phyloP scores from a whole-genome alignment of 2,113 vertebrate genomes.

The Alouatta palliata region DNA sequence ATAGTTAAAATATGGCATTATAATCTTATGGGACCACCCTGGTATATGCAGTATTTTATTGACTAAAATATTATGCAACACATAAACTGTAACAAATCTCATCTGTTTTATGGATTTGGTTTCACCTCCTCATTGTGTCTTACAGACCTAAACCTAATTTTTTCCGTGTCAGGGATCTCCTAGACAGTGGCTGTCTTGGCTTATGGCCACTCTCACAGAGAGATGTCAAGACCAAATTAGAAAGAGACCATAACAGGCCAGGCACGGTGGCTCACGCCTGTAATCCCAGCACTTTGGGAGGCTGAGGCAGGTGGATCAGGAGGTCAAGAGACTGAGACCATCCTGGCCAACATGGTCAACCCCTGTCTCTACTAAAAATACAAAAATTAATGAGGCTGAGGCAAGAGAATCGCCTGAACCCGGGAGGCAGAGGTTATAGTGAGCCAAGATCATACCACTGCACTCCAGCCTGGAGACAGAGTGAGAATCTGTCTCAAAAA shows the following conservation, averaged over 20 bases:
- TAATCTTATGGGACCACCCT: background rate
- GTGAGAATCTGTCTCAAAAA: no score
- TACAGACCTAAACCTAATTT: background rate
- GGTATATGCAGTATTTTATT: background rate
- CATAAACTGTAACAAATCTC: background rate
- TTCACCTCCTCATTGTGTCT: background rate
- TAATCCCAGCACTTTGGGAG: no score
- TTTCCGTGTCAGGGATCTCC: background rate
- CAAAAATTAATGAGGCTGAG: no score
- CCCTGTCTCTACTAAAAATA: no score
- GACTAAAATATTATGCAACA: background rate
- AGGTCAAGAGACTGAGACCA: no score
- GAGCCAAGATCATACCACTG: no score
- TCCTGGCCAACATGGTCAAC: no score
- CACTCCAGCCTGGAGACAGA: no score
- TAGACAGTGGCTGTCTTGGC: background rate
- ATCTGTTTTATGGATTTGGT: background rate
- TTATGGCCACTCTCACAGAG: background rate
- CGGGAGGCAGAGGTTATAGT: no score
- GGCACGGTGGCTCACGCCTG: no score
- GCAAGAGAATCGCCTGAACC: no score
- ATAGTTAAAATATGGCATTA: background rate
- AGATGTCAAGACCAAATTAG: background rate
- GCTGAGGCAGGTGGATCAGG: no score
- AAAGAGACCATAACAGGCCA: background rate